A percentile compares a stretch with the other conserved stretches of the same genome.
Evolutionary conservation across 1,140 invertebrate species (phyloP).

Genomic region (Drosophila orosa): DNA sequence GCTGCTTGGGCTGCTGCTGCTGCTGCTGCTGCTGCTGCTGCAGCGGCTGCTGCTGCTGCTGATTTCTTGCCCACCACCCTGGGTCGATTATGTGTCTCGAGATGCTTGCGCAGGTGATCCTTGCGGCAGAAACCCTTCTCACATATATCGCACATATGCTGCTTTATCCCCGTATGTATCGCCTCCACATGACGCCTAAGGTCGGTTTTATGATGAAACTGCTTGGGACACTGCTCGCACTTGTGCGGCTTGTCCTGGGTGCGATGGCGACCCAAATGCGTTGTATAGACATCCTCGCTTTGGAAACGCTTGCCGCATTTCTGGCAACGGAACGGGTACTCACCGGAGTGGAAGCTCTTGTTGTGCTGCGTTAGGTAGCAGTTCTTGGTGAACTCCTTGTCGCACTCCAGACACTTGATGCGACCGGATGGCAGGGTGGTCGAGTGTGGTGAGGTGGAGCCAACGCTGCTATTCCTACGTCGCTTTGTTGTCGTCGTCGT

Average conservation of each 20-base stretch:
- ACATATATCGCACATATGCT: slow-evolving; percentile 92
- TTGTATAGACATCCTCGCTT: slow-evolving; percentile 87
- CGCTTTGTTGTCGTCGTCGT: slow-evolving; percentile 52
- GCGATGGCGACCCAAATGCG: slow-evolving; percentile 90
- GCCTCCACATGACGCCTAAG: slow-evolving; percentile 92
- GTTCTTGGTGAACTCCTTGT: slow-evolving; percentile 93
- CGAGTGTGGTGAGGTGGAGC: slow-evolving; percentile 64
- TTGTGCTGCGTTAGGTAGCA: slow-evolving; percentile 96
- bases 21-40: slow-evolving; percentile 8
- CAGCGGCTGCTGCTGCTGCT: slow-evolving; percentile 46
- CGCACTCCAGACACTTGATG: slow-evolving; percentile 92
- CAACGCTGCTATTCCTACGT: slow-evolving; percentile 57
- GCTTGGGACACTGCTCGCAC: slow-evolving; percentile 94
- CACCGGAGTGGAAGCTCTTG: slow-evolving; percentile 94
- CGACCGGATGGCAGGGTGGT: slow-evolving; percentile 84
- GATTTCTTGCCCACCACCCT: slow-evolving; percentile 68
- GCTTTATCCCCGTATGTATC: slow-evolving; percentile 92
- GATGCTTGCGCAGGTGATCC: slow-evolving; percentile 97
- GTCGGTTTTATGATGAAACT: slow-evolving; percentile 96
- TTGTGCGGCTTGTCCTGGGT: slow-evolving; percentile 94
- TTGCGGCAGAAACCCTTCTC: slow-evolving; percentile 96
- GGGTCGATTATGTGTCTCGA: slow-evolving; percentile 90
- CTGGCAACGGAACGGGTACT: slow-evolving; percentile 93
- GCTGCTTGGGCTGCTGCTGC: slow-evolving; percentile 3
- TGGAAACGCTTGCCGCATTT: slow-evolving; percentile 93